Base-by-base conservation (phyloP, 2,888 invertebrate genomes). In the Epiperipatus broadwayi region DNA sequence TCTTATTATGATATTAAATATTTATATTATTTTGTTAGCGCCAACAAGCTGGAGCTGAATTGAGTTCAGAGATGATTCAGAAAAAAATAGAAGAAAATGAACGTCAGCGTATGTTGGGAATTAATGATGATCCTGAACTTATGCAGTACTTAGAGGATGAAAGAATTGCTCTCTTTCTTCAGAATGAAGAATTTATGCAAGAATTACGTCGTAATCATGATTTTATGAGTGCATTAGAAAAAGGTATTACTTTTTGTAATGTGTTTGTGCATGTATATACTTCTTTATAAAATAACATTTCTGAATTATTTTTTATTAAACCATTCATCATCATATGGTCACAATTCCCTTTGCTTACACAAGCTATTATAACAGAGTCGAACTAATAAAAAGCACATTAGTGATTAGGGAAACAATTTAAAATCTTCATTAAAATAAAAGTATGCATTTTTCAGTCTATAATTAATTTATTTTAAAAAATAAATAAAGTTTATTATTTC, bases 161-260 rank as follows among this genome's bases (percentile, higher is more conserved):
- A 54, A 69, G 75, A 46, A 76, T 81, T 45, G 84, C 84, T 1
- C 68, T 83, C 44, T 74, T 81, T 58, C 64, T 85, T 40, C 85
- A 85, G 57, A 85, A 85, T 52, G 79, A 81, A 53, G 85, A 87
- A 58, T 85, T 85, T 50, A 74, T 85, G 71, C 72, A 76, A 31
- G 80, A 84, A 53, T 61, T 85, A 22, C 66, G 79, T 41, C 75
- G 76, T 70, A 80, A 85, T 57, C 74, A 78, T 55, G 81, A 83
- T 52, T 85, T 85, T 53, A 73, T 85, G 67, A 73, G 73, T 18
- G 76, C 80, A 1, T 61, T 84, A 34, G 78, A 81, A 52, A 75
- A 71, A 53, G 81, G 80, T 65, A 69, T n/a, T n/a, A n/a, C n/a
- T n/a, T n/a, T n/a, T 16, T 27, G 20, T 27, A 5, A 7, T n/a